Percentiles rank a stretch among this genome's conserved stretches.
These are phyloP conservation scores for Thunnus thynnus DNA, from an alignment of 2,113 vertebrate species.

Conservation along the genomic window DNA sequence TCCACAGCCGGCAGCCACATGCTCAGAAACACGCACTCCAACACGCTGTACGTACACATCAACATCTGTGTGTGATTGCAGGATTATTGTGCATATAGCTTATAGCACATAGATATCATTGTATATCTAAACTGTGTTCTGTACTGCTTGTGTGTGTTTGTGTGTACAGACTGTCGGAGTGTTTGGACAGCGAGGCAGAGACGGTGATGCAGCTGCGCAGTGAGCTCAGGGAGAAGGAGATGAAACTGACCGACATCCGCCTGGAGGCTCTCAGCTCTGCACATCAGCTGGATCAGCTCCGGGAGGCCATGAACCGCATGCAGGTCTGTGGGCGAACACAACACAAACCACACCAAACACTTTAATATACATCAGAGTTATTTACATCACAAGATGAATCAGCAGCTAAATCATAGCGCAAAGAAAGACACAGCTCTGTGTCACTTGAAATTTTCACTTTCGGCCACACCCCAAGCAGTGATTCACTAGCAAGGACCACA, in stretches of 20 bases:
- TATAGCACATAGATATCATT: not conserved
- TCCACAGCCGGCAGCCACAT: conserved; percentile 85
- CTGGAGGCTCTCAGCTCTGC: conserved; percentile 98
- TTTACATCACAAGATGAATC: too few relatives aligned
- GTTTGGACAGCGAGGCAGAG: conserved; percentile 94
- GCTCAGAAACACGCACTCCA: conserved; percentile 94
- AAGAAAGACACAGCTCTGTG: too few relatives aligned
- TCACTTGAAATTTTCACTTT: too few relatives aligned
- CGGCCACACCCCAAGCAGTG: too few relatives aligned
- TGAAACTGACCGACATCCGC: conserved; percentile 98
- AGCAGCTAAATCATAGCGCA: too few relatives aligned
- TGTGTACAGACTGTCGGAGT: conserved; percentile 90
- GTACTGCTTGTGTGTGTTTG: not conserved
- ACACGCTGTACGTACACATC: conserved; percentile 89
- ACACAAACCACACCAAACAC: not conserved
- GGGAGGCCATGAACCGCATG: conserved; percentile 99
- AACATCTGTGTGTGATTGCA: not conserved
- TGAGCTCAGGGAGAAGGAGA: conserved; percentile 98
- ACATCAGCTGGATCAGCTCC: conserved; percentile 97
- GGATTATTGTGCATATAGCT: not conserved
- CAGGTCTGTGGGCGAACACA: conserved; percentile 86
- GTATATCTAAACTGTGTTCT: not conserved
- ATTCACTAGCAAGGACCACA: too few relatives aligned
- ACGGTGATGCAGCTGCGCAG: conserved; percentile 96
- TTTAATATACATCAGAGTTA: too few relatives aligned